phyloP scores from a whole-genome alignment of 1,140 invertebrate genomes.

The Pogonognathellus flavescens region DNA sequence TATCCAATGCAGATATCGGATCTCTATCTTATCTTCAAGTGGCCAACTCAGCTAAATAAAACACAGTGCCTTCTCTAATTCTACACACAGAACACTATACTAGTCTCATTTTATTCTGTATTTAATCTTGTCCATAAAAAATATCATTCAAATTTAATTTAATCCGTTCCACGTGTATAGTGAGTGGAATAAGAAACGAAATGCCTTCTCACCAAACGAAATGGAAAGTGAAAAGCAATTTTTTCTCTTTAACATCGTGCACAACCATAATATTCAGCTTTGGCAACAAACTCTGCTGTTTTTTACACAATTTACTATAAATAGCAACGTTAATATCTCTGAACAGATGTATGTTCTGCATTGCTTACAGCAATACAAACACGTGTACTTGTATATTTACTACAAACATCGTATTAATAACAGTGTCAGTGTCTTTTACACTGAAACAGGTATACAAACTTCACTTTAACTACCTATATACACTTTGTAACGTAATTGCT shows the following conservation, averaged over 20 bases:
- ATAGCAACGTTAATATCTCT: constrained; percentile 26
- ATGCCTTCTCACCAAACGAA: constrained; percentile 44
- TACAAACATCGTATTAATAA: neutral
- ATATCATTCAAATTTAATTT: constrained; percentile 24
- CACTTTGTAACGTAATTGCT: no score
- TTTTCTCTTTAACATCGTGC: constrained; percentile 1
- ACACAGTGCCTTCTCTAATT: neutral
- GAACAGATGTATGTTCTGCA: constrained; percentile 46
- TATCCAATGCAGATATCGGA: neutral
- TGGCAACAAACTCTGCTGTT: constrained; percentile 20
- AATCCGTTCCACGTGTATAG: constrained; percentile 39
- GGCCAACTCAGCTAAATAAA: neutral
- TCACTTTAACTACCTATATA: no score
- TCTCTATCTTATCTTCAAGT: constrained; percentile 8
- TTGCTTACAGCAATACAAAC: constrained; percentile 28
- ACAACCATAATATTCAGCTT: constrained; percentile 31
- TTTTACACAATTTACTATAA: constrained; percentile 16
- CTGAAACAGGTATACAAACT: neutral
- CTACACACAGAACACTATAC: neutral
- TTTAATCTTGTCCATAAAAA: neutral
- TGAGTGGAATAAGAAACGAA: constrained; percentile 12
- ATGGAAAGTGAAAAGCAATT: constrained; percentile 44
- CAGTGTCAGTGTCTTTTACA: neutral
- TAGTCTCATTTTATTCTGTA: neutral
- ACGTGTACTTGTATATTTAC: constrained; percentile 29